Evolutionary conservation across 2,888 invertebrate genomes (phyloP), one percentile per base, ranked within the genome.

Genomic region (Adela reaumurella): DNA sequence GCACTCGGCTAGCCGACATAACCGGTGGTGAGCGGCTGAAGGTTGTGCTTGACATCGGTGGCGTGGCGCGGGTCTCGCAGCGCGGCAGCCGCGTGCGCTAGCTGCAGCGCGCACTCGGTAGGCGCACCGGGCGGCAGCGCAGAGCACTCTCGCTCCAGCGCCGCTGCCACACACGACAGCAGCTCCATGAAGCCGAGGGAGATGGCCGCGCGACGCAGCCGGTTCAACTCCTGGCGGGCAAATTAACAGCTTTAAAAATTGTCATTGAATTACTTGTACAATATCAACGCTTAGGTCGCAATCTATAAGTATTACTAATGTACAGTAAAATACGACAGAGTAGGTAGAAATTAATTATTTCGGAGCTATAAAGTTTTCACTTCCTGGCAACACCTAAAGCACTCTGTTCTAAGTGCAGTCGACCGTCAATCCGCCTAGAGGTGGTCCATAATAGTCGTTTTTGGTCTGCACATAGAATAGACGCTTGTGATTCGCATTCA

Each of bases 131-230:
- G 83, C 0, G 93, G 90, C 48, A 96, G 72, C 49, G 90, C 74
- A 0, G 88, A 84, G 59, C 93, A 90, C 68, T 97, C 97, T 48
- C 95, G 85, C 60, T 97, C 96, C 55, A 97, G 82, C 52, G 97
- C 89, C 49, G 83, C 82, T 0, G 94, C 92, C 60, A 97, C 82
- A 1, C 92, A 90, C 53, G 90, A 91, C 17, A 97, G 74, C 24
- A 97, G 78, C 58, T 95, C 94, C 1, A 90, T 82, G 69, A 97
- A 97, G 0, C 97, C 97, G 54, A 96, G 85, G 0, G 94, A 90
- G 48, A 97, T 83, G 0, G 97, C 97, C 19, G 95, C 95, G 55
- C 92, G 85, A 6, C 95, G 81, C 24, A 97, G 83, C 45, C 96
- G 83, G 71, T 97, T 97, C 47, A 97, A 71, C 74, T 97, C 97